Evolutionary conservation across 2,888 invertebrate species (phyloP).

Genomic region (Hirtodrosophila confusa): DNA sequence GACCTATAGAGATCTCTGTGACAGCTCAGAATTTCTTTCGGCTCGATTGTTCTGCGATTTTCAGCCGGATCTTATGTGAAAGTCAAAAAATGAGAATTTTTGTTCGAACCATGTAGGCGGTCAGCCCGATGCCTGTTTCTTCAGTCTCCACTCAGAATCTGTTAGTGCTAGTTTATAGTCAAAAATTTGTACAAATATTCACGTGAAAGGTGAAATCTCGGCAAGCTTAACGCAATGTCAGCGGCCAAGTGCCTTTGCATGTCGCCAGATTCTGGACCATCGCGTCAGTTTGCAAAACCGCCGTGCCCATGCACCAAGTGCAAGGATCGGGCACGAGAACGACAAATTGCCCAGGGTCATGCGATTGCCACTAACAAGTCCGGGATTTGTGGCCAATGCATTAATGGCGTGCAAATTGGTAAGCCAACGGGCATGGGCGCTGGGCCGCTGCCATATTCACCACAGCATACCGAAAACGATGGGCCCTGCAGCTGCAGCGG

Average conservation of each 20-base stretch:
- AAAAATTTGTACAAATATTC: conserved; percentile 21
- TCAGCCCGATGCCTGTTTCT: too few relatives aligned
- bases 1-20: too few relatives aligned
- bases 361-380: conserved; percentile 3
- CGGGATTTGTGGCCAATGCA: conserved; percentile 22
- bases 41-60: too few relatives aligned
- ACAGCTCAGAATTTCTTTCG: too few relatives aligned
- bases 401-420: conserved; percentile 11
- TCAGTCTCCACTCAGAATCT: conserved; percentile 7
- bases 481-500: too few relatives aligned
- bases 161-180: conserved; percentile 14
- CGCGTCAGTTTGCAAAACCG: conserved; percentile 3
- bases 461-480: neutral
- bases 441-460: neutral
- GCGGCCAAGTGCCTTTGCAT: conserved; percentile 33
- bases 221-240: conserved; percentile 24
- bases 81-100: neutral
- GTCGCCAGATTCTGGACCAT: conserved; percentile 1
- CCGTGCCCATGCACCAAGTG: conserved; percentile 67
- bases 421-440: neutral
- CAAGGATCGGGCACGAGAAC: conserved; percentile 13
- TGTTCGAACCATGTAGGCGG: conserved; percentile 29
- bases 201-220: neutral
- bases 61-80: too few relatives aligned
- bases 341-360: neutral